A percentile compares a stretch with the other conserved stretches of the same genome.
Evolutionary conservation across 2,797 vertebrate genomes (phyloP).

Genomic region (Tragelaphus eurycerus): DNA sequence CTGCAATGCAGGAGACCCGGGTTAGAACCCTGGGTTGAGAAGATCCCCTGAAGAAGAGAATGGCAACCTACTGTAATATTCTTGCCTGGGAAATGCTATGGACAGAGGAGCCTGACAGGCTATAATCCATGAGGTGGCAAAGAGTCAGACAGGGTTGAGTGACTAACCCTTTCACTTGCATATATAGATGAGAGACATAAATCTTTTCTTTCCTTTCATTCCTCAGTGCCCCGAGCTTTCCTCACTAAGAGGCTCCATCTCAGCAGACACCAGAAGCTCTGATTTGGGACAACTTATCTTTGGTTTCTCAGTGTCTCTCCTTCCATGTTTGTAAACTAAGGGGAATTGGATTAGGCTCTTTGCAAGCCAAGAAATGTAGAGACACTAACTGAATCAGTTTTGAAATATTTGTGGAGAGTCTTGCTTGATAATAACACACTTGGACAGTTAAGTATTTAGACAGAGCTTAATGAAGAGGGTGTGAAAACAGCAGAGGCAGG

Average conservation of each 20-base stretch:
- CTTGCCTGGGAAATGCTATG: not conserved
- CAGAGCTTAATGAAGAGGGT: slow-evolving; percentile 47
- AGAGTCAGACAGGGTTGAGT: not conserved
- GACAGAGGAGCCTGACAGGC: not conserved
- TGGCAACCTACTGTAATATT: not conserved
- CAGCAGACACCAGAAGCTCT: not conserved
- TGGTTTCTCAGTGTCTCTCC: not conserved
- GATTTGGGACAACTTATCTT: not conserved
- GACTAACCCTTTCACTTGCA: not conserved
- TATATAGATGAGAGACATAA: not conserved
- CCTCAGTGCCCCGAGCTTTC: no score
- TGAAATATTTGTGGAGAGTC: slow-evolving; percentile 56
- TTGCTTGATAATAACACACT: slow-evolving; percentile 54
- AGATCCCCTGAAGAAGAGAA: not conserved
- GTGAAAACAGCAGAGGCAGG: not conserved
- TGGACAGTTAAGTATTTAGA: slow-evolving; percentile 59
- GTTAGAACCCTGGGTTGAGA: not conserved
- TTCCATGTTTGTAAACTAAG: not conserved
- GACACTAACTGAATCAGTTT: slow-evolving; percentile 35
- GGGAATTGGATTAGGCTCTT: slow-evolving; percentile 14
- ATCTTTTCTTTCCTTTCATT: not conserved
- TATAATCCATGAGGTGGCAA: not conserved
- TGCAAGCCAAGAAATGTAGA: slow-evolving; percentile 23
- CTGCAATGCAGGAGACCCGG: not conserved
- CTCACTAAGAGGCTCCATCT: not conserved